Base-by-base conservation (phyloP, 2,113 vertebrate species). In the Sardina pilchardus region DNA sequence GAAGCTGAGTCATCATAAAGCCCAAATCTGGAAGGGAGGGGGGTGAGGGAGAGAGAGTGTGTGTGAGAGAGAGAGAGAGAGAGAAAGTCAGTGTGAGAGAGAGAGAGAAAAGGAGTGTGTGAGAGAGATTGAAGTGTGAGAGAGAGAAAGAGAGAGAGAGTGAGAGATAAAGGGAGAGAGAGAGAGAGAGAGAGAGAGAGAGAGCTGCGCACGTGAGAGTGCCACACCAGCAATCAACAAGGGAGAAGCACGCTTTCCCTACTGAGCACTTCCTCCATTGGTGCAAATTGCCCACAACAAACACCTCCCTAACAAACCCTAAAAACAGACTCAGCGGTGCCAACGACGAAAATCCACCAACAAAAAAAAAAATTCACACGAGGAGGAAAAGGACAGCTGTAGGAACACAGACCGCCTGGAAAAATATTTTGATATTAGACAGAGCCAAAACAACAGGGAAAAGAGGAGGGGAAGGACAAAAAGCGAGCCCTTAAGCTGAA, bases 1-100 rank as follows among this genome's bases (percentile, higher is more conserved):
- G 84, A 93, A 89, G 87, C 92, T 93, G 90, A 95, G 89, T 94
- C 93, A 92, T 92, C 90, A 91, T 1, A 78, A 78, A 92, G 91
- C 89, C 89, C 88, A 90, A 90, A 93, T 92, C 89, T 89, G 89
- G 88, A n/a, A 26, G 63, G n/a, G 26, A 12, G 63, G n/a, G n/a
- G 10, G 71, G 26, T 26, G 59, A 24, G 59, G 26, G 4, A 26
- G 59, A 67, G 59, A 0, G 56, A 0, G 56, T 21, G 56, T 19
- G 56, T 47, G 56, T 21, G 16, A n/a, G n/a, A 6, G 48, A 16
- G n/a, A n/a, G n/a, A n/a, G n/a, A n/a, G n/a, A n/a, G n/a, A n/a
- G n/a, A 30, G n/a, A n/a, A n/a, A n/a, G n/a, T n/a, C n/a, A n/a
- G n/a, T n/a, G n/a, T n/a, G n/a, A n/a, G 26, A 67, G 59, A 24